These are phyloP conservation scores for Spermophilus dauricus DNA, from an alignment of 2,113 vertebrate genomes.

Conservation along the genomic window DNA sequence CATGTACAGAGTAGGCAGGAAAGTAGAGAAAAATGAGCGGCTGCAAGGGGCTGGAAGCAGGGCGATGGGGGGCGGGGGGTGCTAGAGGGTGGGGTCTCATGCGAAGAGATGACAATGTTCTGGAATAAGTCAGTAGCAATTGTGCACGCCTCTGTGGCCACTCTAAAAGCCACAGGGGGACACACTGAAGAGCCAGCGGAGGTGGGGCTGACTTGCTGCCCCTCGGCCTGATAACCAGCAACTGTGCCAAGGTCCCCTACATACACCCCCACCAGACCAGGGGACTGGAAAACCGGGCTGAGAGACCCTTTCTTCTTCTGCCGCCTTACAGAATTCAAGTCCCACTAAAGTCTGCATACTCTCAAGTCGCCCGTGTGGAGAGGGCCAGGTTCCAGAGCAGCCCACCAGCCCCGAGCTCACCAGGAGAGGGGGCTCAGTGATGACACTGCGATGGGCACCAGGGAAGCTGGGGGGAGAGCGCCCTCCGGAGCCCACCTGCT, in stretches of 20 bases:
- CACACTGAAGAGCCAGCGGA: no score
- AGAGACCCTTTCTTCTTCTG: neutral
- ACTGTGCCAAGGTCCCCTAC: fast-evolving
- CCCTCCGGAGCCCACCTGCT: constrained; percentile 63
- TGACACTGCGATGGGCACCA: constrained; percentile 60
- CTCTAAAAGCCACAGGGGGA: fast-evolving
- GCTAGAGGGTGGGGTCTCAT: fast-evolving
- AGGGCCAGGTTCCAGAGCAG: constrained; percentile 67
- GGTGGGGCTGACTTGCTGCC: neutral
- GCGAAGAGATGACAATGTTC: fast-evolving
- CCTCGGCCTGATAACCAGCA: neutral
- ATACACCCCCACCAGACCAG: fast-evolving
- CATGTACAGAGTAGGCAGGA: no score
- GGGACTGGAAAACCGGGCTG: neutral
- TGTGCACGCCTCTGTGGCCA: neutral
- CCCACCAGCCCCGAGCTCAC: neutral
- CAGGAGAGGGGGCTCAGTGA: constrained; percentile 72
- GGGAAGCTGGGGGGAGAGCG: constrained; percentile 69
- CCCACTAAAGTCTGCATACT: constrained; percentile 20
- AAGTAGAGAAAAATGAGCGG: neutral
- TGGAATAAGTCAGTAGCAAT: fast-evolving
- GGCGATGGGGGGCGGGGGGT: fast-evolving
- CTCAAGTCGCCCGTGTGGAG: neutral
- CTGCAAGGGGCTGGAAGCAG: neutral
- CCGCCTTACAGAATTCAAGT: neutral